These are phyloP conservation scores for Neodon shergylaensis DNA, from an alignment of 2,113 vertebrate genomes.

Conservation along the genomic window DNA sequence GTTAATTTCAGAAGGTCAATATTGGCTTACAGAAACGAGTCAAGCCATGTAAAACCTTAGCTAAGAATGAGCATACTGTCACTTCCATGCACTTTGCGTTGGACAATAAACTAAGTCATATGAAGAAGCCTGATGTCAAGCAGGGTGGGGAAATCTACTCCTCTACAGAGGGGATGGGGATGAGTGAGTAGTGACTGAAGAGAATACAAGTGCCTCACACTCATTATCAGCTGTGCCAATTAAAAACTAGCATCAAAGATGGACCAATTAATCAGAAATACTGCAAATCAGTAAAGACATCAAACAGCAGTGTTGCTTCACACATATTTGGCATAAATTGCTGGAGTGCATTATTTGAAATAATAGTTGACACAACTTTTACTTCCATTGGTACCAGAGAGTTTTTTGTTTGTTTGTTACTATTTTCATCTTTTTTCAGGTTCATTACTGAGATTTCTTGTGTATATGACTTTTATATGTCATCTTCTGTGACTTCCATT, in stretches of 20 bases:
- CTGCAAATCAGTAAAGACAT: constrained; percentile 55
- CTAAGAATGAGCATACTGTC: background rate
- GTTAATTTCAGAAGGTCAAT: background rate
- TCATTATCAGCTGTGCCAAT: constrained; percentile 62
- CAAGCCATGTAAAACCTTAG: background rate
- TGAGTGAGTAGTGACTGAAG: background rate
- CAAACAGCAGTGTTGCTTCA: constrained; percentile 36
- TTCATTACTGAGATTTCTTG: background rate
- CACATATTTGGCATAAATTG: constrained; percentile 24
- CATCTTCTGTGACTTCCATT: background rate
- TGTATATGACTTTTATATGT: background rate
- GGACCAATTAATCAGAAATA: constrained; percentile 24
- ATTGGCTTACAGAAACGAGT: background rate
- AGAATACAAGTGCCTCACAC: background rate
- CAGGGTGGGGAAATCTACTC: background rate
- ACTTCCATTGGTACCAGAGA: background rate
- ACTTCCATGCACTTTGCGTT: background rate
- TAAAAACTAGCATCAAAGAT: constrained; percentile 56
- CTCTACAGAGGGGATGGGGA: background rate
- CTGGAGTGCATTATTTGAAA: constrained; percentile 20
- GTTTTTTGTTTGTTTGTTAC: background rate
- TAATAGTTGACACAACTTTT: background rate
- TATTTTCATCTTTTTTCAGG: background rate
- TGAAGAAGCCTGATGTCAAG: background rate
- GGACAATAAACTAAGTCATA: background rate